Percentiles rank a stretch among this genome's conserved stretches.
Conservation (phyloP, 2,113 vertebrate species). For the Megalops atlanticus region DNA sequence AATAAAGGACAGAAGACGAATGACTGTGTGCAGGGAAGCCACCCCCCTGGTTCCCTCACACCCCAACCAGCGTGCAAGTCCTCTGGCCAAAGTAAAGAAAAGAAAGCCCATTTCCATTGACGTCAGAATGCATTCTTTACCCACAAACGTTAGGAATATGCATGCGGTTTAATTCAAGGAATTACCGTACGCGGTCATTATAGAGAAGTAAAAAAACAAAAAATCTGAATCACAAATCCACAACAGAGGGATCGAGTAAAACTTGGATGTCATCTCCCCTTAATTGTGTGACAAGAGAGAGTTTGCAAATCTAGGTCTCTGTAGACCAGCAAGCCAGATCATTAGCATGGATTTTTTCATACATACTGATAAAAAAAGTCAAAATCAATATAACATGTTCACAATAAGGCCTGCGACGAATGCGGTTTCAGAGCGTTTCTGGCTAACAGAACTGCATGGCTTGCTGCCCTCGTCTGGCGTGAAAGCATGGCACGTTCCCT, state of each 20-base stretch:
- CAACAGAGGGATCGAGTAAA: conserved; percentile 35
- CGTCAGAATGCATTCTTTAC: conserved; percentile 40
- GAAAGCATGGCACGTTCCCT: background rate
- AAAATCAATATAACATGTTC: conserved; percentile 35
- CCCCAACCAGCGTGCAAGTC: conserved; percentile 35
- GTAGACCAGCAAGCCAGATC: conserved; percentile 1
- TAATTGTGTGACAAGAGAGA: conserved; percentile 18
- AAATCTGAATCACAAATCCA: conserved; percentile 27
- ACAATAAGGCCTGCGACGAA: conserved; percentile 20
- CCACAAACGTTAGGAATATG: conserved; percentile 36
- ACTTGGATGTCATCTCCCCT: conserved; percentile 25
- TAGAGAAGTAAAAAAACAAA: no score
- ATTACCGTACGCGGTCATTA: conserved; percentile 39
- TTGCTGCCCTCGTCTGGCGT: background rate
- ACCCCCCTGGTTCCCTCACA: conserved; percentile 29
- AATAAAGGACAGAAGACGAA: conserved; percentile 28
- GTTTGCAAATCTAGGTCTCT: background rate
- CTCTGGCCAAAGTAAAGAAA: conserved; percentile 46
- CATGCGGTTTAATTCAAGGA: conserved; percentile 37
- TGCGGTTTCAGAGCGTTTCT: background rate
- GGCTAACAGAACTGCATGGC: background rate
- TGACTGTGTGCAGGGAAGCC: conserved; percentile 41
- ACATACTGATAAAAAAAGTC: conserved; percentile 19
- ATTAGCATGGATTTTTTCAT: conserved; percentile 19
- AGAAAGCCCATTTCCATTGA: conserved; percentile 47